phyloP scores from a whole-genome alignment of 1,140 invertebrate species.

The Brachionus paranguensis region DNA sequence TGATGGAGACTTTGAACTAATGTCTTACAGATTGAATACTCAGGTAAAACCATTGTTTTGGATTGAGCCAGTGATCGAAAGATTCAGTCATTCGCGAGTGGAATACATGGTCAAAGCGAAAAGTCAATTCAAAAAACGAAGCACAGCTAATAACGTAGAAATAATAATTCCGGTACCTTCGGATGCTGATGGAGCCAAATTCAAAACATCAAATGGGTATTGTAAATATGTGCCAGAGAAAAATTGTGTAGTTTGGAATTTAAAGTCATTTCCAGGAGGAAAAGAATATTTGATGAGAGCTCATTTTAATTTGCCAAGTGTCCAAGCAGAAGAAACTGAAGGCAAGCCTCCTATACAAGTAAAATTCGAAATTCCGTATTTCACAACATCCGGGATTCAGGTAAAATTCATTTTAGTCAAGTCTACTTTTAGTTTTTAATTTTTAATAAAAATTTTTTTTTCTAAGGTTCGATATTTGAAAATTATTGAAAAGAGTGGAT shows the following conservation, averaged over 20 bases:
- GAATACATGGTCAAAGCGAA: constrained; percentile 99
- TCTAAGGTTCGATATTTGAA: constrained; percentile 76
- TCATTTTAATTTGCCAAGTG: constrained; percentile 96
- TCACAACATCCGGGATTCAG: constrained; percentile 98
- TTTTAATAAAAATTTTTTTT: constrained; percentile 53
- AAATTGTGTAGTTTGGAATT: constrained; percentile 97
- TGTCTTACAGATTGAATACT: constrained; percentile 95
- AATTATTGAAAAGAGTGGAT: constrained; percentile 99
- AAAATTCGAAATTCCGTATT: constrained; percentile 99
- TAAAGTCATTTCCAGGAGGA: constrained; percentile 97
- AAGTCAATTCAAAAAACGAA: constrained; percentile 94
- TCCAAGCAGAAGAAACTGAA: constrained; percentile 87
- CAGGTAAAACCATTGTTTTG: constrained; percentile 97
- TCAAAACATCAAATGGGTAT: constrained; percentile 94
- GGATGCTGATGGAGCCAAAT: constrained; percentile 96
- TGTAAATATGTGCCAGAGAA: constrained; percentile 96
- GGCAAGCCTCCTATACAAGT: constrained; percentile 97
- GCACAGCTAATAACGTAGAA: constrained; percentile 98
- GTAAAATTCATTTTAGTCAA: constrained; percentile 52
- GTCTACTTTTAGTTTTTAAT: too few species aligned
- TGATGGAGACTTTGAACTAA: constrained; percentile 99
- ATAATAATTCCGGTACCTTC: constrained; percentile 96
- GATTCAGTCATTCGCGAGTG: constrained; percentile 93
- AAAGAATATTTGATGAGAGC: constrained; percentile 99
- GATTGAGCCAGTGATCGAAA: constrained; percentile 98